Base-by-base conservation (phyloP, 2,113 vertebrate species). In the Leptobrachium ailaonicum region DNA sequence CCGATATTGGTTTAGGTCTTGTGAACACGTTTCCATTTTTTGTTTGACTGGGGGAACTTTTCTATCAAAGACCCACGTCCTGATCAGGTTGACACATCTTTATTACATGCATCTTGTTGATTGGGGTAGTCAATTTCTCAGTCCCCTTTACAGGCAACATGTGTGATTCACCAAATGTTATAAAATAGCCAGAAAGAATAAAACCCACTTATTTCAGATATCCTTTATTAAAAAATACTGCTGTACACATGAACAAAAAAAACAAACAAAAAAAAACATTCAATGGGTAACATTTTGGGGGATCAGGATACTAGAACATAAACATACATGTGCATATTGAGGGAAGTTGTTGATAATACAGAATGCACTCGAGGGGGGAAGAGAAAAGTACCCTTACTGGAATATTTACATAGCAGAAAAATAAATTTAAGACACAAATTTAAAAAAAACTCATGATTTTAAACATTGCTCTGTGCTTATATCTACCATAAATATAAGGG, bases 221-320 rank as follows among this genome's bases (percentile, higher is more conserved):
- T 96, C 97, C 96, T 98, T 99, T 99, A 98, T 98, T 99, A 98
- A 98, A 94, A 94, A 99, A 99, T 99, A 99, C 95, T 97, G 97
- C 96, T 98, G 96, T 98, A 98, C 97, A 98, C 93, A 94, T 94
- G 96, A 95, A 98, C 95, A 96, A 95, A 90, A 91, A 91, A 91
- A 14, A 76, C 2, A 75, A 91, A 92, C 84, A 90, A 86, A 88
- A 87, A 90, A 91, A 90, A 91, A 32, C 20, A 32, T 32, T 32
- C 90, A 87, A 90, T 91, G 90, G 90, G 84, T 89, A 92, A 91
- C 89, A 91, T 86, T 88, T 66, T 11, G 84, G 91, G 90, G 66
- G 90, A 89, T 87, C 87, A 88, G 90, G 90, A 92, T 88, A 87
- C 87, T 82, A 91, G 88, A 93, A 92, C 85, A 85, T 87, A 92